phyloP scores from a whole-genome alignment of 2,888 invertebrate species.

The Hirtodrosophila alboralis region DNA sequence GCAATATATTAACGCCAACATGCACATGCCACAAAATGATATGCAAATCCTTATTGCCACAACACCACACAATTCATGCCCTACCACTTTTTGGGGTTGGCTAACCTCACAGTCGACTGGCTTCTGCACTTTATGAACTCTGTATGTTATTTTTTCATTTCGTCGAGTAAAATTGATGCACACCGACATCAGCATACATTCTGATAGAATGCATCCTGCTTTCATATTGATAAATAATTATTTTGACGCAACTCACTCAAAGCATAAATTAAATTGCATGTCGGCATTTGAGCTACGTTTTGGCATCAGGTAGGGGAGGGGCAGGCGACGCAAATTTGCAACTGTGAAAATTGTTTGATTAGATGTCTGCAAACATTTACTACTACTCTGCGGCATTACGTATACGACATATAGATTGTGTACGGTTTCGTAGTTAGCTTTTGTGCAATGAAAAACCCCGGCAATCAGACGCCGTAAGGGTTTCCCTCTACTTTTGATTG shows the following conservation, averaged over 20 bases:
- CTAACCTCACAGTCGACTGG: conserved; percentile 2
- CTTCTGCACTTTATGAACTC: conserved; percentile 21
- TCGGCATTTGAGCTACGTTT: not conserved
- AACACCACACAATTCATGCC: not conserved
- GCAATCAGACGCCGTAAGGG: conserved; percentile 36
- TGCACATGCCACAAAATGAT: conserved; percentile 27
- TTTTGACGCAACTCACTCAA: conserved; percentile 46
- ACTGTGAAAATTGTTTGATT: conserved; percentile 67
- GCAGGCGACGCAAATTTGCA: conserved; percentile 30
- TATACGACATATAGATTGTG: conserved; percentile 18
- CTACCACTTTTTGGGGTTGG: not conserved
- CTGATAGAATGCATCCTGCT: conserved; percentile 6
- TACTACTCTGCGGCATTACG: conserved; percentile 20
- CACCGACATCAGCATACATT: not conserved
- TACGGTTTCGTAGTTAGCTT: conserved; percentile 5
- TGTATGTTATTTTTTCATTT: conserved; percentile 61
- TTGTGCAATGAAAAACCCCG: conserved; percentile 5
- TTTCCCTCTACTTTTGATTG: conserved; percentile 50
- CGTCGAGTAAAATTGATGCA: conserved; percentile 48
- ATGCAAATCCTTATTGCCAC: conserved; percentile 43
- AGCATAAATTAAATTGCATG: conserved; percentile 57
- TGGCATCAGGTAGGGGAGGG: not conserved
- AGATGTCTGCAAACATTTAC: conserved; percentile 48
- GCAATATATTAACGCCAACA: conserved; percentile 6
- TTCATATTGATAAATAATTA: conserved; percentile 63